Evolutionary conservation across 2,797 vertebrate species (phyloP).

Genomic region (Eulemur albifrons): DNA sequence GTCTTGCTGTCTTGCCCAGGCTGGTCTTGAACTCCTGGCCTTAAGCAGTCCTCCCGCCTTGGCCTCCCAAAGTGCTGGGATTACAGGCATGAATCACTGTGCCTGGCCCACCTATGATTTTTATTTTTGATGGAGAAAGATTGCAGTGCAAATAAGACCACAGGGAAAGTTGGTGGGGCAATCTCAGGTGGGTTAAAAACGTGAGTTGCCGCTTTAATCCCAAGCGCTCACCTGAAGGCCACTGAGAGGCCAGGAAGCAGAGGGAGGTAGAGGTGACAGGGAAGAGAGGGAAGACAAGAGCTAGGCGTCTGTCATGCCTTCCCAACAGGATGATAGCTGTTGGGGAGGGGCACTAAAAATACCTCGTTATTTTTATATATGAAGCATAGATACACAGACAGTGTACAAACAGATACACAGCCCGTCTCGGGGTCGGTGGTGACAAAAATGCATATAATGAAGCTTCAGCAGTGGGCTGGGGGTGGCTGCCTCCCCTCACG

Average conservation of each 20-base stretch:
- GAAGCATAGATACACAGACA: neutral
- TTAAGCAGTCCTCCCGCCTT: no score
- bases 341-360: rapidly evolving
- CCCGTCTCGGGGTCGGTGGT: rapidly evolving
- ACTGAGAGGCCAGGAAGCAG: neutral
- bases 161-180: neutral
- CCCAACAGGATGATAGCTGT: rapidly evolving
- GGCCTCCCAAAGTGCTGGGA: no score
- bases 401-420: neutral
- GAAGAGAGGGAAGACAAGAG: neutral
- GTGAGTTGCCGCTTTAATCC: no score
- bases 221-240: neutral
- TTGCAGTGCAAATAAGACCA: neutral
- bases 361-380: rapidly evolving
- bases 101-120: neutral
- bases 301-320: rapidly evolving
- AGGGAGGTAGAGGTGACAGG: neutral
- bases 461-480: rapidly evolving
- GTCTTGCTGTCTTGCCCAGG: no score
- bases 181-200: neutral
- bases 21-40: no score
- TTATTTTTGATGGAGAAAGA: neutral
- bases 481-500: rapidly evolving
- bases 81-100: no score
- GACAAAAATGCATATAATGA: rapidly evolving